Evolutionary conservation across 2,113 vertebrate genomes (phyloP).

Genomic region (Mus musculus): GRCm39 chr9:94925501-94926000

Average conservation of each 20-base stretch:
- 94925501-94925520: neutral
- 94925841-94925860: conserved; percentile 54
- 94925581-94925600: conserved; percentile 18
- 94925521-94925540: neutral
- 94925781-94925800: conserved; percentile 62
- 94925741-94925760: conserved; percentile 57
- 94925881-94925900: conserved; percentile 51
- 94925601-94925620: neutral
- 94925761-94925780: conserved; percentile 46
- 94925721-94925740: conserved; percentile 53
- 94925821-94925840: conserved; percentile 29
- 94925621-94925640: neutral
- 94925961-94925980: conserved; percentile 69
- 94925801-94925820: conserved; percentile 31
- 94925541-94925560: neutral
- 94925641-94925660: conserved; percentile 13
- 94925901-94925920: conserved; percentile 58
- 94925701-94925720: conserved; percentile 43
- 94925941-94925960: conserved; percentile 30
- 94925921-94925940: conserved; percentile 69
- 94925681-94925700: conserved; percentile 48
- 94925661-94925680: conserved; percentile 55
- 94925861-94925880: conserved; percentile 58
- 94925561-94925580: neutral
- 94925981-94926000: conserved; percentile 59